Percentiles rank a stretch among this genome's conserved stretches.
Evolutionary conservation across 2,113 vertebrate genomes (phyloP).

Genomic region (Oncorhynchus mykiss): DNA sequence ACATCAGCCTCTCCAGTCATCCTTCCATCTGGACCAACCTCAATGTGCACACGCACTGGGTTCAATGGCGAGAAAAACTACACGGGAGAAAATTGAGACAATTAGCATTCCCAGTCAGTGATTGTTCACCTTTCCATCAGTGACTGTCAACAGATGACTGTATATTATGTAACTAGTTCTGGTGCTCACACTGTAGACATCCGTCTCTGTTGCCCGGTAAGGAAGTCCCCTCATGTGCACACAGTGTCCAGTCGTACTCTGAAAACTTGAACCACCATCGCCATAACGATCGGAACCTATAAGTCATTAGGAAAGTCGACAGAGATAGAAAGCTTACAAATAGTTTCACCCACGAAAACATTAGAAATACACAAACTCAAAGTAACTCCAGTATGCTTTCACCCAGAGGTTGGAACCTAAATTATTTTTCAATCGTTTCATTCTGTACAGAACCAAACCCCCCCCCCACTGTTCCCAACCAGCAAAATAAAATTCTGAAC

Average conservation of each 20-base stretch:
- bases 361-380: background rate
- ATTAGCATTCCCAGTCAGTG: background rate
- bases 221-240: constrained; percentile 99
- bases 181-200: constrained; percentile 92
- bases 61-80: constrained; percentile 98
- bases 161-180: background rate
- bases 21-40: constrained; percentile 94
- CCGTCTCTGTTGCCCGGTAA: constrained; percentile 93
- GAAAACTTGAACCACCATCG: constrained; percentile 89
- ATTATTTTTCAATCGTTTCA: background rate
- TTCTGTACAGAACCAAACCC: too few species aligned
- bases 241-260: constrained; percentile 97
- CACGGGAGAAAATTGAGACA: background rate
- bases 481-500: too few species aligned
- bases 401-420: background rate
- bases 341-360: background rate
- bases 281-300: constrained; percentile 89
- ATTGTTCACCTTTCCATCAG: background rate
- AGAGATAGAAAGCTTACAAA: background rate
- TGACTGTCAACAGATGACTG: background rate
- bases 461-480: too few species aligned
- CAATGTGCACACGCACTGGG: constrained; percentile 97
- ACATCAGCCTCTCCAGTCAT: constrained; percentile 97
- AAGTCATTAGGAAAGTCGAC: background rate
- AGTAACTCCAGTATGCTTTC: too few species aligned